phyloP scores from a whole-genome alignment of 2,888 invertebrate species.

The Drosophila lacicola region DNA sequence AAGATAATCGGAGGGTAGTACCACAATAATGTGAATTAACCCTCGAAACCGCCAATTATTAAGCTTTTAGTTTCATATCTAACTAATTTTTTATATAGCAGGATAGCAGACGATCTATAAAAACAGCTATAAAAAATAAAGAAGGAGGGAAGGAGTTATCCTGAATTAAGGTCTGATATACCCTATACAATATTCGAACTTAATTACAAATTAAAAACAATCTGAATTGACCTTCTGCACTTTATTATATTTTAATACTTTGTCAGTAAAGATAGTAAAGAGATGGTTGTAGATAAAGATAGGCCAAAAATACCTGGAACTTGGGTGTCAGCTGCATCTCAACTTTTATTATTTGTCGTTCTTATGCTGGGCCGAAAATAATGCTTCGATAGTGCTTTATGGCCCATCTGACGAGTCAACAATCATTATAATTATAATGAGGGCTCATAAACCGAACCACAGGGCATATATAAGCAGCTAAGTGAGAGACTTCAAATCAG shows the following conservation, averaged over 20 bases:
- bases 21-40: no score
- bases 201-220: neutral
- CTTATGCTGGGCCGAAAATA: conserved; percentile 16
- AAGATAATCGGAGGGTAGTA: no score
- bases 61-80: no score
- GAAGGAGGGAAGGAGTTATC: no score
- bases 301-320: conserved; percentile 3
- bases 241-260: conserved; percentile 1
- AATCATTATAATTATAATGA: conserved; percentile 18
- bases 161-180: no score
- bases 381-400: conserved; percentile 47
- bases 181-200: neutral
- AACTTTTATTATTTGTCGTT: conserved; percentile 23
- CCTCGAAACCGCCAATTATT: no score
- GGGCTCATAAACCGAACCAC: conserved; percentile 23
- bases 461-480: conserved; percentile 25
- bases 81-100: no score
- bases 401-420: conserved; percentile 28
- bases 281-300: conserved; percentile 12
- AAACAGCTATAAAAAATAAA: no score
- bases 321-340: conserved; percentile 1
- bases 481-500: conserved; percentile 8
- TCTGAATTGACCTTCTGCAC: conserved; percentile 1
- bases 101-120: no score
- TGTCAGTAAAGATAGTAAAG: conserved; percentile 24